Percentiles rank a stretch among this genome's conserved stretches.
These are phyloP conservation scores for Florisuga fusca DNA, from an alignment of 2,797 vertebrate species.

Conservation along the genomic window DNA sequence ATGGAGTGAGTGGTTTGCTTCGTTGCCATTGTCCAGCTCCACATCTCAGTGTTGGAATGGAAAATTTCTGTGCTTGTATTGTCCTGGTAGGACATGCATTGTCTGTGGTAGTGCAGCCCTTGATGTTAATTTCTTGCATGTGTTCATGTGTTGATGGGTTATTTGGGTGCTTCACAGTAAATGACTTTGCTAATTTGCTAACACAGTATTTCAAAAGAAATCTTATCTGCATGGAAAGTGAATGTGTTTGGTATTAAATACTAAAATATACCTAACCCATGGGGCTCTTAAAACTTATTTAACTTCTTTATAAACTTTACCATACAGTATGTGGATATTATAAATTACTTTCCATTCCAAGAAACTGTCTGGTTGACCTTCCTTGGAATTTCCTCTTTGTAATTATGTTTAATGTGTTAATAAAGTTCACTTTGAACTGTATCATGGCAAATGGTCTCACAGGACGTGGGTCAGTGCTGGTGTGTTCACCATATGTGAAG, in stretches of 20 bases:
- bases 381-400: slow-evolving; percentile 79
- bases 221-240: slow-evolving; percentile 62
- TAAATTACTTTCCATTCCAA: slow-evolving; percentile 73
- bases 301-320: slow-evolving; percentile 71
- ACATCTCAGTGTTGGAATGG: background rate
- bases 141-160: background rate
- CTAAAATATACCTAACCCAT: slow-evolving; percentile 60
- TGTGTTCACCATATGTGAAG: slow-evolving; percentile 75
- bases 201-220: slow-evolving; percentile 57
- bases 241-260: slow-evolving; percentile 66
- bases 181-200: slow-evolving; percentile 49
- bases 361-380: slow-evolving; percentile 72
- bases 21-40: background rate
- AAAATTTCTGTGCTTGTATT: background rate
- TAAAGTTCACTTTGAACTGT: slow-evolving; percentile 80
- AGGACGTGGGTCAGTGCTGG: slow-evolving; percentile 71
- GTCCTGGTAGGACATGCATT: fast-evolving
- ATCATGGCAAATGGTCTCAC: slow-evolving; percentile 70
- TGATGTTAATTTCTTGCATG: background rate
- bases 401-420: slow-evolving; percentile 80
- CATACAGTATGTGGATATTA: slow-evolving; percentile 67
- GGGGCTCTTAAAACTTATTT: slow-evolving; percentile 72
- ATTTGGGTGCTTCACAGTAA: slow-evolving; percentile 29
- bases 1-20: background rate
- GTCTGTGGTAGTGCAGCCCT: background rate